Evolutionary conservation across 2,113 vertebrate genomes (phyloP).

Genomic region (Amphiprion ocellaris): DNA sequence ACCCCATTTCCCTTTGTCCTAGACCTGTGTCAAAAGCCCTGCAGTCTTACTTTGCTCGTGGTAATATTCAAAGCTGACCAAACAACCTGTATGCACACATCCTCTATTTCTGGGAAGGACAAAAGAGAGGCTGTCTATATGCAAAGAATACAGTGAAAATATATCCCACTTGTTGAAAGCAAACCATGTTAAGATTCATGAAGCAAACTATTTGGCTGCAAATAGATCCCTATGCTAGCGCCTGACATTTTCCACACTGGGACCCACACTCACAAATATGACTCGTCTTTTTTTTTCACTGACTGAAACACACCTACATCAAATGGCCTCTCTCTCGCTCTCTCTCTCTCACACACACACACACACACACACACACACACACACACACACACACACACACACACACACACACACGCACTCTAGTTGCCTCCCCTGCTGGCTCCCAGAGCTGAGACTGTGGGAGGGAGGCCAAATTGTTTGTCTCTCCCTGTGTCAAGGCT

Average conservation of each 20-base stretch:
- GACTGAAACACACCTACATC: slow-evolving; percentile 40
- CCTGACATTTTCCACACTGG: slow-evolving; percentile 39
- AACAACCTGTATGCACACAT: slow-evolving; percentile 41
- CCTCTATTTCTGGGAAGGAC: slow-evolving; percentile 34
- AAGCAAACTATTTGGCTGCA: slow-evolving; percentile 57
- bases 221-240: slow-evolving; percentile 34
- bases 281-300: slow-evolving; percentile 40
- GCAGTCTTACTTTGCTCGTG: slow-evolving; percentile 12
- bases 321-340: slow-evolving; percentile 15
- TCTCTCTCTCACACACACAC: neutral
- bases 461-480: slow-evolving; percentile 84
- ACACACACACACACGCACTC: slow-evolving; percentile 31
- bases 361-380: slow-evolving; percentile 30
- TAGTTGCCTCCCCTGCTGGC: slow-evolving; percentile 65
- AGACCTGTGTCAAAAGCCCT: slow-evolving; percentile 66
- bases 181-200: slow-evolving; percentile 62
- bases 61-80: slow-evolving; percentile 60
- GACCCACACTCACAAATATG: slow-evolving; percentile 16
- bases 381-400: slow-evolving; percentile 25
- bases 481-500: slow-evolving; percentile 67
- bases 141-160: slow-evolving; percentile 53
- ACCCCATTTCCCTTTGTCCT: slow-evolving; percentile 76
- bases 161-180: slow-evolving; percentile 59
- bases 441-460: slow-evolving; percentile 77
- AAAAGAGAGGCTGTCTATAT: slow-evolving; percentile 57